Evolutionary conservation across 2,113 vertebrate species (phyloP), one percentile per base, ranked within the genome.

Genomic region (Triplophysa dalaica): DNA sequence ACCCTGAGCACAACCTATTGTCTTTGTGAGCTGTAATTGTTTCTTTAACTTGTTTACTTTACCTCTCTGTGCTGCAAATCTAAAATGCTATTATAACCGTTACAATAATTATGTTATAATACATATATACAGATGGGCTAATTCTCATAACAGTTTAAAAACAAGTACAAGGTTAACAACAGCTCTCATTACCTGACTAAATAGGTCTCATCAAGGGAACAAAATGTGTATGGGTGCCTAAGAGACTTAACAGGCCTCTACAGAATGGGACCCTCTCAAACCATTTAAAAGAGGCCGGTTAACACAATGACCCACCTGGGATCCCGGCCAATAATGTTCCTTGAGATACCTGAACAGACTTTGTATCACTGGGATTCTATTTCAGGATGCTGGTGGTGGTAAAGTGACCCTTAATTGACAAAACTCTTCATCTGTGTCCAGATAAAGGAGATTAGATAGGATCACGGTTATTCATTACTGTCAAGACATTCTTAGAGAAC

Each of bases 341-440:
- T n/a, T 21, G 16, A 74, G 70, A 74, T 54, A 74, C 70, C 56
- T 74, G 54, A 74, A 21, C 5, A 7, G 33, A 7, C 54, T 12
- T 24, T 13, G 33, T 43, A 17, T 52, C 54, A 4, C 54, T 73
- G 33, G 70, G 54, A 73, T 43, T 73, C 33, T 60, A 60, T 73
- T 73, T 21, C 54, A 73, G 70, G 54, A 73, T 41, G 54, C 29
- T 43, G 4, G 13, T 24, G 33, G 21, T 60, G 54, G 54, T 74
- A 60, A 74, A 74, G 33, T 74, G 70, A 61, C 33, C 54, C 70
- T 43, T 61, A 74, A 61, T 61, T 74, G 70, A 74, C 70, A 43
- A 33, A 74, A 54, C 54, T 61, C 54, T 73, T 73, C 54, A 73
- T 74, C 54, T 74, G 8, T 2, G 33, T 74, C 70, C 70, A 74